These are phyloP conservation scores for Listronotus bonariensis DNA, from an alignment of 1,140 invertebrate species.

Conservation along the genomic window DNA sequence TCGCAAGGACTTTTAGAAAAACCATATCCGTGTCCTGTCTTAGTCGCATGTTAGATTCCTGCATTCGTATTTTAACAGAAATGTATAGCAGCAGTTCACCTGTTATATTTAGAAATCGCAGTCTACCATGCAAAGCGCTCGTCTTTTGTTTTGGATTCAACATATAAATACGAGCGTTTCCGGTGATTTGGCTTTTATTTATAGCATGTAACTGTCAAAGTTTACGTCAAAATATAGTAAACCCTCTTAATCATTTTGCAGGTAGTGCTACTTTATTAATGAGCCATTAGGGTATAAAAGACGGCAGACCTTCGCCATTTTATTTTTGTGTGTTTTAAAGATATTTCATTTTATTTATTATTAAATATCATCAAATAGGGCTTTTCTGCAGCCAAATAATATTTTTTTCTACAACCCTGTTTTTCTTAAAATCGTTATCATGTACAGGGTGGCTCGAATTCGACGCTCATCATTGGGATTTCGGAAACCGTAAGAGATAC, in stretches of 20 bases:
- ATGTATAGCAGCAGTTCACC: constrained; percentile 35
- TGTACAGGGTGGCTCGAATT: too few relatives aligned
- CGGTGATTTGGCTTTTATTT: constrained; percentile 46
- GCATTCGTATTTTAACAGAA: constrained; percentile 35
- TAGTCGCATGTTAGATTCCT: constrained; percentile 33
- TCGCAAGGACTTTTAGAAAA: neutral
- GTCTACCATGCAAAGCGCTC: constrained; percentile 36
- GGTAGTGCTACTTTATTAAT: constrained; percentile 25
- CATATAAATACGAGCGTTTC: constrained; percentile 45
- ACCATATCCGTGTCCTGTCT: constrained; percentile 36
- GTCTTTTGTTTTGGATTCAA: constrained; percentile 39
- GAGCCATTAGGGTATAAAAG: constrained; percentile 22
- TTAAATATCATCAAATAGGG: too few relatives aligned
- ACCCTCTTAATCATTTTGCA: constrained; percentile 39
- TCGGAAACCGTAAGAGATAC: too few relatives aligned
- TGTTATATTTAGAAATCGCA: constrained; percentile 50
- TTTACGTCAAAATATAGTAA: constrained; percentile 46
- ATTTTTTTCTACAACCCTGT: too few relatives aligned
- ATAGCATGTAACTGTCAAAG: constrained; percentile 48
- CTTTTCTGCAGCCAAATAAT: too few relatives aligned
- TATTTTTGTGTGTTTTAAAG: too few relatives aligned
- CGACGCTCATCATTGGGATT: too few relatives aligned
- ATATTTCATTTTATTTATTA: too few relatives aligned
- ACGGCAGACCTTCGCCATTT: too few relatives aligned
- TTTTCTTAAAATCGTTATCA: too few relatives aligned